Conservation (phyloP, 2,888 invertebrate genomes). For the Drosophila neotestacea region DNA sequence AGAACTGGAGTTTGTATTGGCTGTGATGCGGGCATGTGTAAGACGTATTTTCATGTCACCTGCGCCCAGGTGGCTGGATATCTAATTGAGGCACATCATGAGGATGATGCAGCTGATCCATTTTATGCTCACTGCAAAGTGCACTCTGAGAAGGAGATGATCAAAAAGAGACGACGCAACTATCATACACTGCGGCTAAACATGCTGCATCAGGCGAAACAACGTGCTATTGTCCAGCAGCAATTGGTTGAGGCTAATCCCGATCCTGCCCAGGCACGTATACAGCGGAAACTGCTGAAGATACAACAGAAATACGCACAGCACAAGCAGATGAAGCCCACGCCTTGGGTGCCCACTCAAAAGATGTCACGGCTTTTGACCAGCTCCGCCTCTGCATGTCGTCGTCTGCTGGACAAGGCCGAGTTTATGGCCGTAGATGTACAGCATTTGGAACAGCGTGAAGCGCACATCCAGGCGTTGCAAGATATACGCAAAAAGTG, state of each 20-base stretch:
- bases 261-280: constrained; percentile 90
- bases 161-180: constrained; percentile 92
- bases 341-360: constrained; percentile 97
- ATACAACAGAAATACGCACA: constrained; percentile 93
- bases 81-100: constrained; percentile 95
- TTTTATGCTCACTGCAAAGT: constrained; percentile 98
- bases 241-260: constrained; percentile 81
- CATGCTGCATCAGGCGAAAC: constrained; percentile 88
- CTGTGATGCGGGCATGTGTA: constrained; percentile 99
- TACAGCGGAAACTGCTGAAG: constrained; percentile 92
- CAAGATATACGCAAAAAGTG: constrained; percentile 96
- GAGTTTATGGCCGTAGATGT: constrained; percentile 96
- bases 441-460: constrained; percentile 92
- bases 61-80: constrained; percentile 98
- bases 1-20: constrained; percentile 98
- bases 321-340: constrained; percentile 90
- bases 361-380: constrained; percentile 96
- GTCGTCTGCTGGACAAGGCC: constrained; percentile 93
- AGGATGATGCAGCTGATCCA: constrained; percentile 97
- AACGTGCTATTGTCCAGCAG: constrained; percentile 63
- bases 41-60: constrained; percentile 98
- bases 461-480: constrained; percentile 92
- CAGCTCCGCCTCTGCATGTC: constrained; percentile 95
- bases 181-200: constrained; percentile 94
- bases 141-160: constrained; percentile 96